Evolutionary conservation across 2,113 vertebrate species (phyloP).

Genomic region (Campylomormyrus numenius): DNA sequence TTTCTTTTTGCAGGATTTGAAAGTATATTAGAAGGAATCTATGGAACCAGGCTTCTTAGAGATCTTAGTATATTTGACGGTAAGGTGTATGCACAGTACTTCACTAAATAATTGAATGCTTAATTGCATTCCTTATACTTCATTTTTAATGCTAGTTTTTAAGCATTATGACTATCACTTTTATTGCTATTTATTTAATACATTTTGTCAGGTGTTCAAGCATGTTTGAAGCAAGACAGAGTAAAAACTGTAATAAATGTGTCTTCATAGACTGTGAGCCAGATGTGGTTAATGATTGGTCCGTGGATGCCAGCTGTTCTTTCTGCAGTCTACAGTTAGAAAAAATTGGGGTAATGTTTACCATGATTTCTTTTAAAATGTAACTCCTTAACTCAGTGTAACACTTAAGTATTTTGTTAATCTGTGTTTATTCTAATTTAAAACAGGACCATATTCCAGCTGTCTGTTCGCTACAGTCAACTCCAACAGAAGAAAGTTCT

Average conservation of each 20-base stretch:
- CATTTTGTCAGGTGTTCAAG: neutral
- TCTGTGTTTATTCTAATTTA: conserved; percentile 8
- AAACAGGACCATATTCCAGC: conserved; percentile 60
- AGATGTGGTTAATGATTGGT: conserved; percentile 92
- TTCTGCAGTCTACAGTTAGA: conserved; percentile 95
- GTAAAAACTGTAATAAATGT: conserved; percentile 22
- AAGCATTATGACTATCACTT: neutral
- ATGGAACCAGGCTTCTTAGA: conserved; percentile 91
- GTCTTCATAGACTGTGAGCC: conserved; percentile 89
- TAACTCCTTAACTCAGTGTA: neutral
- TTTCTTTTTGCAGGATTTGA: conserved; percentile 81
- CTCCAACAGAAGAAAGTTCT: conserved; percentile 83
- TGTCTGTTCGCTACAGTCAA: conserved; percentile 79
- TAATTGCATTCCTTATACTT: neutral
- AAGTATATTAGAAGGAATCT: conserved; percentile 98
- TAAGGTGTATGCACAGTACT: conserved; percentile 49
- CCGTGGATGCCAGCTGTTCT: conserved; percentile 83
- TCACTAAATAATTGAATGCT: neutral
- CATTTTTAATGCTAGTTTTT: neutral
- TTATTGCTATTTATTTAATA: neutral
- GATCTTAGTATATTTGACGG: conserved; percentile 98
- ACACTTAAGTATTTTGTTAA: neutral
- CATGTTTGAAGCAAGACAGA: neutral
- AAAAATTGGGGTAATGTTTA: conserved; percentile 81
- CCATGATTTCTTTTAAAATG: neutral